Base-by-base conservation (phyloP, 1,140 invertebrate genomes). In the Drosophila virilis region DNA sequence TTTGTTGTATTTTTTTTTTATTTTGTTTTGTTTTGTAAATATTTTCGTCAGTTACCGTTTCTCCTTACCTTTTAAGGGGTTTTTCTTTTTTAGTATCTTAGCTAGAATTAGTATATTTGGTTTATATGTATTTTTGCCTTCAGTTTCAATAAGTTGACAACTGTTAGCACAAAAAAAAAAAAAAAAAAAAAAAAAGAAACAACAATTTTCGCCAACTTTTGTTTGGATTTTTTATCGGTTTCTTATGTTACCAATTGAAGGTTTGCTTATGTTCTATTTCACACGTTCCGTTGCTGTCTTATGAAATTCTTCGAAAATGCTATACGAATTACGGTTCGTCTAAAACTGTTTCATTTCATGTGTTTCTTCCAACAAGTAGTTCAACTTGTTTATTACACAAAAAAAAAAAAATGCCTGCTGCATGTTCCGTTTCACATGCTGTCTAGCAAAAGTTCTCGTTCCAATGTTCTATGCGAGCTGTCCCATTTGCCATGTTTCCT, bases 261-360 rank as follows among this genome's bases (percentile, higher is more conserved):
- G 22, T 4, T 5, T 17, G 45, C 55, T 59, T 46, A 61, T n/a
- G 43, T n/a, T 60, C 43, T 61, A 61, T 61, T 61, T 61, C 32
- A 61, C 17, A 48, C 15, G 40, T 42, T 42, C 6, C 5, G 12
- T 42, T 42, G 10, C 6, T 42, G 12, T n/a, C 38, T 42, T n/a
- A 7, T 54, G 51, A 51, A 5, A 9, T 51, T 35, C 33, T 15
- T 13, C 10, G 6, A 15, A 55, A 55, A 22, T 55, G 10, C 37
- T 37, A 28, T 28, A 28, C 22, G 22, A 28, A 28, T 28, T 28
- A 28, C 22, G 22, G 4, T 28, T 28, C 3, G 22, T 5, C 3
- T 28, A 28, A 28, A 28, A 5, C 22, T 28, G 22, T 28, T 28
- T 28, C 22, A 28, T 28, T 28, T 28, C 22, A 28, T 5, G 22